These are phyloP conservation scores for Neodiprion lecontei DNA, from an alignment of 1,140 invertebrate genomes.

Conservation along the genomic window DNA sequence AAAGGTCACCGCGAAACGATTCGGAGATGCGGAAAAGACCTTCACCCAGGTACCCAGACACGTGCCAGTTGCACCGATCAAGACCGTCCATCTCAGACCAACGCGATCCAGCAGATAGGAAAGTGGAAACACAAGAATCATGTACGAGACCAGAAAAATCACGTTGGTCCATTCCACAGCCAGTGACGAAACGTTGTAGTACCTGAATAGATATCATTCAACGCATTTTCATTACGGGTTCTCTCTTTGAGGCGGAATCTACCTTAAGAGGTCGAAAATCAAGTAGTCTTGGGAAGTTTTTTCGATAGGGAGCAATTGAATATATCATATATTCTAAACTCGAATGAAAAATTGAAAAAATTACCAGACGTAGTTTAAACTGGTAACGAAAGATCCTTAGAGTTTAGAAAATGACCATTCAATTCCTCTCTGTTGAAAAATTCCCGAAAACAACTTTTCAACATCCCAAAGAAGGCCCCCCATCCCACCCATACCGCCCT, in stretches of 20 bases:
- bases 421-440: no score
- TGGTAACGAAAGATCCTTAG: no score
- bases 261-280: conserved; percentile 32
- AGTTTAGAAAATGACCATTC: no score
- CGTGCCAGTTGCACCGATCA: conserved; percentile 40
- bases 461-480: no score
- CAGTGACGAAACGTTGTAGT: conserved; percentile 53
- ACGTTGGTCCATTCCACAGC: conserved; percentile 71
- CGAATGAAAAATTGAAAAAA: no score
- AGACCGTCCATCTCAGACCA: conserved; percentile 46
- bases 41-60: conserved; percentile 75
- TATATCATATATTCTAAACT: no score
- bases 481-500: no score
- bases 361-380: no score
- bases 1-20: conserved; percentile 68
- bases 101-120: conserved; percentile 67
- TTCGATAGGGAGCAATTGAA: no score
- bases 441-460: no score
- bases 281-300: not conserved
- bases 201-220: conserved; percentile 59
- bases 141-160: conserved; percentile 73
- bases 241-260: no score
- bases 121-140: conserved; percentile 72
- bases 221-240: conserved; percentile 27
- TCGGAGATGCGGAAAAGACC: conserved; percentile 60